phyloP scores from a whole-genome alignment of 1,140 invertebrate genomes.

The Hirudo medicinalis region DNA sequence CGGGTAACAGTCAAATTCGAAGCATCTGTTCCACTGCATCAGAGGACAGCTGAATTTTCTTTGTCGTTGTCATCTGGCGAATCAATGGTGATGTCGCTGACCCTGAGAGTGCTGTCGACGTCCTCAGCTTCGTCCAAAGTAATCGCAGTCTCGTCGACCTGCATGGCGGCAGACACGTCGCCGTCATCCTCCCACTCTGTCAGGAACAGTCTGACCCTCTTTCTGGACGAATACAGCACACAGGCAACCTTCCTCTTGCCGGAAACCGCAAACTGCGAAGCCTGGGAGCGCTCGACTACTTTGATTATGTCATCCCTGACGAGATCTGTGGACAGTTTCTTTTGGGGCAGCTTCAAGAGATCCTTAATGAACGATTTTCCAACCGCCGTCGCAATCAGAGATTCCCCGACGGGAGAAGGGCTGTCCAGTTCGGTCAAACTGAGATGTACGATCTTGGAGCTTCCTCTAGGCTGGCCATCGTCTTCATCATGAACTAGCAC shows the following conservation, averaged over 20 bases:
- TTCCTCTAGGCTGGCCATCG: background rate
- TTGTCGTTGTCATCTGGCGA: too few relatives aligned
- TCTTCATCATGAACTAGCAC: too few relatives aligned
- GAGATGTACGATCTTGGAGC: slow-evolving; percentile 1
- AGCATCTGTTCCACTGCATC: too few relatives aligned
- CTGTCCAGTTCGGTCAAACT: slow-evolving; percentile 12
- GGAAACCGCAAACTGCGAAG: slow-evolving; percentile 63
- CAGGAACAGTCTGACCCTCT: slow-evolving; percentile 71
- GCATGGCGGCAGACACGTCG: slow-evolving; percentile 29
- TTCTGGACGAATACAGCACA: slow-evolving; percentile 60
- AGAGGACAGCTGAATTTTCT: too few relatives aligned
- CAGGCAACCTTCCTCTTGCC: slow-evolving; percentile 74
- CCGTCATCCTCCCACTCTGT: slow-evolving; percentile 66
- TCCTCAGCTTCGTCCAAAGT: too few relatives aligned
- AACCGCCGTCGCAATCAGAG: background rate
- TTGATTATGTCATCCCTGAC: slow-evolving; percentile 28
- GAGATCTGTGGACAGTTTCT: too few relatives aligned
- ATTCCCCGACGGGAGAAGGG: slow-evolving; percentile 3
- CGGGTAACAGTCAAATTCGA: too few relatives aligned
- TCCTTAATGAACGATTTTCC: background rate
- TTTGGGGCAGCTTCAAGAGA: slow-evolving; percentile 19
- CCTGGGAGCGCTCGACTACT: slow-evolving; percentile 58
- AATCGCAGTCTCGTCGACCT: too few relatives aligned
- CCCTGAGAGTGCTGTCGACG: too few relatives aligned
- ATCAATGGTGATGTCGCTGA: too few relatives aligned